These are phyloP conservation scores for Oreochromis tanganicae DNA, from an alignment of 2,113 vertebrate species.

Conservation along the genomic window DNA sequence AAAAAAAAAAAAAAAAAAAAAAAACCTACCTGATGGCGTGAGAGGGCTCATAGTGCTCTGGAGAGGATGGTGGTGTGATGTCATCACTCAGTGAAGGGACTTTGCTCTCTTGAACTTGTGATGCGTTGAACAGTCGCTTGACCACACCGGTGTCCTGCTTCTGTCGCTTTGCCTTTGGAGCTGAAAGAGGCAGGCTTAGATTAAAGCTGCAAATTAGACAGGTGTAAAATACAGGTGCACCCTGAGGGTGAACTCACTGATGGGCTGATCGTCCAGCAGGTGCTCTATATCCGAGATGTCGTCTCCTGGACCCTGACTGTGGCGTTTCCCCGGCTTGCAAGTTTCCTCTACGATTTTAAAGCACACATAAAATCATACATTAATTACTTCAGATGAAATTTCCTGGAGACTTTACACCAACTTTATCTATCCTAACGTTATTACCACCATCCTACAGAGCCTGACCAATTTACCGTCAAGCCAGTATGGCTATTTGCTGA, in stretches of 20 bases:
- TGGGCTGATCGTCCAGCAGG: not conserved
- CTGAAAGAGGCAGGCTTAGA: constrained; percentile 37
- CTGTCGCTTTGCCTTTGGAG: constrained; percentile 79
- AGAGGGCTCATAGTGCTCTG: constrained; percentile 41
- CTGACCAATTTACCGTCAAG: not conserved
- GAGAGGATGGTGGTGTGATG: constrained; percentile 73
- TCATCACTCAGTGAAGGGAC: constrained; percentile 31
- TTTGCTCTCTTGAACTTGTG: constrained; percentile 30
- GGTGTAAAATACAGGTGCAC: not conserved
- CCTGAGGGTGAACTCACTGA: constrained; percentile 61
- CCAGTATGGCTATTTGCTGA: not conserved
- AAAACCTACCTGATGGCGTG: constrained; percentile 51
- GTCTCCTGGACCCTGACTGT: not conserved
- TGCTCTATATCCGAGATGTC: constrained; percentile 21
- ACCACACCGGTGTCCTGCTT: constrained; percentile 74
- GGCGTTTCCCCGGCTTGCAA: not conserved
- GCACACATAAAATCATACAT: not conserved
- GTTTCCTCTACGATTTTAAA: not conserved
- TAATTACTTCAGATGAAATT: not conserved
- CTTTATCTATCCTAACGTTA: not conserved
- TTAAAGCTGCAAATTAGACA: not conserved
- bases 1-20: not conserved
- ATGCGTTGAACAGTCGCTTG: constrained; percentile 79
- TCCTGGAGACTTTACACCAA: not conserved
- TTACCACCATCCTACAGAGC: not conserved